phyloP scores from a whole-genome alignment of 2,888 invertebrate genomes.

The Merodon equestris region DNA sequence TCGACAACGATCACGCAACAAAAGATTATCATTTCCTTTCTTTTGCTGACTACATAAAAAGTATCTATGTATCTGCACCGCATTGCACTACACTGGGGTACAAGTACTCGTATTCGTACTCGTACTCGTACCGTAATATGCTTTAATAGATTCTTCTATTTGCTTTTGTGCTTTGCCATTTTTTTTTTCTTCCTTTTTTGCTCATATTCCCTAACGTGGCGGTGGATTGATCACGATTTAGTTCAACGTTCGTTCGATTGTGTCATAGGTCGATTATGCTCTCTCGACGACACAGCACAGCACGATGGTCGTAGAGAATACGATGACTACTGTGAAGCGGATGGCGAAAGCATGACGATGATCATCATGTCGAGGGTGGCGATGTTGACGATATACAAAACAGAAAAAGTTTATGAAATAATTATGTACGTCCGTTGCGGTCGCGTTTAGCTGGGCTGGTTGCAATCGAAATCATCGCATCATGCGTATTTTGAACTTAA shows the following conservation, averaged over 20 bases:
- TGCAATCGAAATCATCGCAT: too few relatives aligned
- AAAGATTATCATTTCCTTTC: conserved; percentile 60
- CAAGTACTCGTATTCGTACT: too few relatives aligned
- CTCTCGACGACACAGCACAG: conserved; percentile 37
- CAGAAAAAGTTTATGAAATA: conserved; percentile 48
- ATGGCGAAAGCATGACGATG: too few relatives aligned
- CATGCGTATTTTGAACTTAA: conserved; percentile 31
- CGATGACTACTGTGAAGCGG: too few relatives aligned
- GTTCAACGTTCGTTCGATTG: conserved; percentile 69
- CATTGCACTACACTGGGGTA: too few relatives aligned
- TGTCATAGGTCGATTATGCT: conserved; percentile 70
- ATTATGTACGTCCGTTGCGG: conserved; percentile 24
- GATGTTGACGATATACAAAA: conserved; percentile 21
- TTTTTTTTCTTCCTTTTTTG: conserved; percentile 38
- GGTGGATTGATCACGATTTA: conserved; percentile 70
- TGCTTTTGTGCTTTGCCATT: conserved; percentile 13
- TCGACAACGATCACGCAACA: conserved; percentile 69
- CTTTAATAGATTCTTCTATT: conserved; percentile 15
- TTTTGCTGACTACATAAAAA: conserved; percentile 29
- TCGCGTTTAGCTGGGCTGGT: too few relatives aligned
- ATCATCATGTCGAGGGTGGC: too few relatives aligned
- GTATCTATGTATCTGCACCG: conserved; percentile 51
- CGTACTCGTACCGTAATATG: not conserved
- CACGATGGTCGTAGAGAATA: conserved; percentile 3
- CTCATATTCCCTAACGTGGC: conserved; percentile 53